Conservation (phyloP, 2,113 vertebrate genomes). For the Hemichromis elongatus region DNA sequence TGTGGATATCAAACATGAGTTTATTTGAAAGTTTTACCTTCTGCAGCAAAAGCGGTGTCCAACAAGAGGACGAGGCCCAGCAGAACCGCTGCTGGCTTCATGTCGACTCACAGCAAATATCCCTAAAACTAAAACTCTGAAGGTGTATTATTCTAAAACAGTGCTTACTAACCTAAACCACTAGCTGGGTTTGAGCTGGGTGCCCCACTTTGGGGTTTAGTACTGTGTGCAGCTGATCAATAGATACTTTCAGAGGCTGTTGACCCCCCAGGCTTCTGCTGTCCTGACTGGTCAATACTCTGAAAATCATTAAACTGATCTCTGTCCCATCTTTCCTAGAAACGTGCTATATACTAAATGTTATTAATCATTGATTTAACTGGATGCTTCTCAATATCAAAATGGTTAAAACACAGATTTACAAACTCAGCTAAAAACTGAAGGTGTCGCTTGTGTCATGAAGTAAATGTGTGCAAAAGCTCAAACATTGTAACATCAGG, state of each 20-base stretch:
- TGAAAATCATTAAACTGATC: constrained; percentile 65
- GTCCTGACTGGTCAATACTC: constrained; percentile 31
- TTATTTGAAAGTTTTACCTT: constrained; percentile 46
- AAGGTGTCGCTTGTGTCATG: background rate
- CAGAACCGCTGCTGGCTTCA: constrained; percentile 65
- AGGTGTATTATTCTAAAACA: background rate
- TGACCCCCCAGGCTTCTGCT: constrained; percentile 20
- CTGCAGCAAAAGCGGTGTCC: constrained; percentile 50
- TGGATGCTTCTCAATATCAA: background rate
- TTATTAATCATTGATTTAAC: background rate
- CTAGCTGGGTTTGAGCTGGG: background rate
- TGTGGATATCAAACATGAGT: background rate
- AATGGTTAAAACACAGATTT: background rate
- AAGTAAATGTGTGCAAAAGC: background rate
- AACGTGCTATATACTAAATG: background rate
- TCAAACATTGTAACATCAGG: constrained; percentile 28
- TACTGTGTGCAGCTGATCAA: constrained; percentile 34
- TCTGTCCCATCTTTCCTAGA: constrained; percentile 11
- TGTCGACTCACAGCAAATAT: background rate
- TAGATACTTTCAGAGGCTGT: constrained; percentile 41
- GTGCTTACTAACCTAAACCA: background rate
- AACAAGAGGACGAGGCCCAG: constrained; percentile 63
- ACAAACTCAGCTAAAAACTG: background rate
- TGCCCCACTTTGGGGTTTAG: constrained; percentile 16
- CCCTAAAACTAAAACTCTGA: background rate